Evolutionary conservation across 2,113 vertebrate species (phyloP), one percentile per base, ranked within the genome.

Genomic region (Semnornis frantzii): DNA sequence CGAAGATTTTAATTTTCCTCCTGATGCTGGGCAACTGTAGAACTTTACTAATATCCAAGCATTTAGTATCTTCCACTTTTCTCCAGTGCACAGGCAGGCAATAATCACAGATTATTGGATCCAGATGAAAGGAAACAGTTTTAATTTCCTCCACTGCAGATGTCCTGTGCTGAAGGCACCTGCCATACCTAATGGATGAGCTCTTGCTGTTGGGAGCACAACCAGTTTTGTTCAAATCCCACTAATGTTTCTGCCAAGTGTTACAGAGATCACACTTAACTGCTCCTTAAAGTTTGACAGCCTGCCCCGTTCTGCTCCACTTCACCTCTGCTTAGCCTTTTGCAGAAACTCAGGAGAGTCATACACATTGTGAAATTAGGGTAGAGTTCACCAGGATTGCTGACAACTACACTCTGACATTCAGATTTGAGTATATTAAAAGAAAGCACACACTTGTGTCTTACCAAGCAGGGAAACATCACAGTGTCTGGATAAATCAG

Each of bases 121-220:
- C 6, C 24, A 82, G 81, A 92, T 80, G 31, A 95, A 93, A 96
- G 59, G 16, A 91, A 87, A 33, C 11, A 58, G 54, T 18, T 90
- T 88, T 85, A 46, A 66, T 77, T 90, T 94, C 37, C 58, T 84
- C 6, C 23, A 12, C 20, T 68, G 54, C 83, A 92, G 81, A 74
- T 95, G 66, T 84, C 21, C 30, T 91, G 8, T 54, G 64, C 48
- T 91, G 79, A 91, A 80, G 64, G 72, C 64, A 85, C 82, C 71
- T 73, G 27, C 66, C 39, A 4, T 75, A 90, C 39, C 59, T 92
- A 64, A 57, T 11, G 59, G 33, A n/a, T 28, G 55, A 72, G 27
- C 46, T 87, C 59, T 85, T 63, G 37, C 34, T 64, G 59, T 79
- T 79, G 84, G 64, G 50, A 96, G 8, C 3, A 3, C 63, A 73